phyloP scores from a whole-genome alignment of 1,140 invertebrate genomes.

The Oncopeltus fasciatus region DNA sequence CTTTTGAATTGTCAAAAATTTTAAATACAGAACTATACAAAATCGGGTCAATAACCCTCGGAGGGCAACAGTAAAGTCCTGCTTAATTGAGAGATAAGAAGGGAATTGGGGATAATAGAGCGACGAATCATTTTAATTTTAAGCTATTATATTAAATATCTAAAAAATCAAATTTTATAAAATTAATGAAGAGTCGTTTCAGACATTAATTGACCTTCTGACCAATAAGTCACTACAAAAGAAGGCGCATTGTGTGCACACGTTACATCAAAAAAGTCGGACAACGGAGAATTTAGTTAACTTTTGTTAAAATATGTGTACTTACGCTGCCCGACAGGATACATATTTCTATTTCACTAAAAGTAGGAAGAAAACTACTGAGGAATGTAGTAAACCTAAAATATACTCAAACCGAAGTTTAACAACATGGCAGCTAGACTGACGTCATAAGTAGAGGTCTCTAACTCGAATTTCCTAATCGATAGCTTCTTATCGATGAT shows the following conservation, averaged over 20 bases:
- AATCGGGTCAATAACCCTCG: too few species aligned
- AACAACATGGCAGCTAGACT: constrained; percentile 21
- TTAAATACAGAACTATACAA: too few species aligned
- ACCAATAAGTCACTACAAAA: neutral
- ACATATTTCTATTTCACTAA: constrained; percentile 29
- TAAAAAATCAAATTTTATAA: neutral
- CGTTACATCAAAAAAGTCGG: neutral
- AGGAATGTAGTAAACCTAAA: constrained; percentile 6
- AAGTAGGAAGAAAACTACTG: constrained; percentile 6
- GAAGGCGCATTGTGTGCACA: neutral
- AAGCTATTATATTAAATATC: neutral
- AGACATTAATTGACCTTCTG: neutral
- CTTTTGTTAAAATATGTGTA: constrained; percentile 17
- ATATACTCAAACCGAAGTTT: constrained; percentile 13
- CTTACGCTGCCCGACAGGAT: constrained; percentile 42
- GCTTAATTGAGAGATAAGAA: too few species aligned
- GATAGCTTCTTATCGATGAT: neutral
- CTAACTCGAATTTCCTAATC: neutral
- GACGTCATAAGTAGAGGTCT: neutral
- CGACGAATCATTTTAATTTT: neutral
- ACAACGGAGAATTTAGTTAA: neutral
- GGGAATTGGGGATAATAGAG: too few species aligned
- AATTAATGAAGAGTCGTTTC: neutral
- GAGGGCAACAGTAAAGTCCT: too few species aligned
- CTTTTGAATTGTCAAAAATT: too few species aligned